Base-by-base conservation (phyloP, 2,888 invertebrate genomes). In the Odontocolon sp. region DNA sequence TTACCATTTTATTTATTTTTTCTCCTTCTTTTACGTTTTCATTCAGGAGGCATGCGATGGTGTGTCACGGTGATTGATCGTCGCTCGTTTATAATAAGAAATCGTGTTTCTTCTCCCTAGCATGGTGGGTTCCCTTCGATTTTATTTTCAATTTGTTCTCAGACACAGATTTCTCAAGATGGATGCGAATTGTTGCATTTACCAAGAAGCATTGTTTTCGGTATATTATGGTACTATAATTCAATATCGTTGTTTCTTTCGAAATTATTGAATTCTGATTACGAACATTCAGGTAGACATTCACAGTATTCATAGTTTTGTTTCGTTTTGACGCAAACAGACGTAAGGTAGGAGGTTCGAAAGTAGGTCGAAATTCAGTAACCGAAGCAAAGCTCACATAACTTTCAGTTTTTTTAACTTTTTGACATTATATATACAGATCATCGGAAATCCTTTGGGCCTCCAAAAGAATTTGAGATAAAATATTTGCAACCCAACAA, bases 111-210 rank as follows among this genome's bases (percentile, higher is more conserved):
- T 31, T 18, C 42, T 3, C 54, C 11, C 21, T 23, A n/a, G 3
- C 31, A 28, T 6, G 3, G 4, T 2, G 18, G 9, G 31, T 23
- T 42, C 23, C 6, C 38, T 14, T 36, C 50, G 47, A 64, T 64
- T 50, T 64, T 64, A 36, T 54, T 67, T 67, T 45, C 66, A 67
- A 67, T 70, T 70, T 63, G 28, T 61, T 40, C 31, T 18, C 14
- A 26, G 11, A 40, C 8, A 9, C 31, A 28, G 52, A 63, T 70
- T 57, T 52, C 21, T 31, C 26, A 28, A 38, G 8, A 38, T 2
- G 54, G 38, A 47, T 47, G 36, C 9, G 36, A 36, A 38, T 38
- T 23, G 14, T 14, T 21, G 28, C 5, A 1, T 45, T 67, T 11
- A 16, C 18, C 26, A 18, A 40, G 8, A 5, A 36, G 11, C 14